Percentiles rank a stretch among this genome's conserved stretches.
Evolutionary conservation across 1,140 invertebrate species (phyloP).

Genomic region (Drosophila grimshawi): DNA sequence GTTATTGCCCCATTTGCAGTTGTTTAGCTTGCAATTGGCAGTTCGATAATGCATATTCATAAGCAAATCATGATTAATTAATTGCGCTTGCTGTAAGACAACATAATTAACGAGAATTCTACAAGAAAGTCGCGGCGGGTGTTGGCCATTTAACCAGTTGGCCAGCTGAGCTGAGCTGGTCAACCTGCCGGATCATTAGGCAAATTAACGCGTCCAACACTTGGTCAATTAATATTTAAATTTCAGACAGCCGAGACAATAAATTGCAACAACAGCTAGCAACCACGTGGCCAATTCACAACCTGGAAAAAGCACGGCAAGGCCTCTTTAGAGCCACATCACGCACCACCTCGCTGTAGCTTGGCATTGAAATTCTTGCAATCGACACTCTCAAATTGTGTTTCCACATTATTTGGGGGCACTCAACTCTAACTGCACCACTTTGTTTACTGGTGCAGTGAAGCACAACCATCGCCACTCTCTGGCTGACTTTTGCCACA

Average conservation of each 20-base stretch:
- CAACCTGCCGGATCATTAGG: slow-evolving; percentile 57
- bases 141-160: slow-evolving; percentile 27
- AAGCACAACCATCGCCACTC: slow-evolving; percentile 41
- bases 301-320: slow-evolving; percentile 23
- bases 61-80: slow-evolving; percentile 76
- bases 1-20: slow-evolving; percentile 35
- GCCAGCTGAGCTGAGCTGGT: slow-evolving; percentile 13
- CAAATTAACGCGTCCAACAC: slow-evolving; percentile 60
- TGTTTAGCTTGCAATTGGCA: slow-evolving; percentile 17
- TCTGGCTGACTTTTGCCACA: slow-evolving; percentile 47
- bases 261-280: slow-evolving; percentile 46
- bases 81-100: slow-evolving; percentile 74
- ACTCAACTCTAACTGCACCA: slow-evolving; percentile 49
- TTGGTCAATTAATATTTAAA: slow-evolving; percentile 67
- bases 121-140: slow-evolving; percentile 46
- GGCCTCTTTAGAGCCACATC: slow-evolving; percentile 8
- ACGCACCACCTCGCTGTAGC: neutral
- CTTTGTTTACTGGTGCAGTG: slow-evolving; percentile 61
- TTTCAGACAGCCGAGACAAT: slow-evolving; percentile 51
- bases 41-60: slow-evolving; percentile 37
- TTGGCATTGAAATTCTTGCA: slow-evolving; percentile 29
- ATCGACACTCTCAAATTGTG: slow-evolving; percentile 15
- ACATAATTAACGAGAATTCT: slow-evolving; percentile 69
- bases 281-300: slow-evolving; percentile 44
- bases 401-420: slow-evolving; percentile 31